phyloP scores from a whole-genome alignment of 2,113 vertebrate genomes.

The Nettapus auritus region DNA sequence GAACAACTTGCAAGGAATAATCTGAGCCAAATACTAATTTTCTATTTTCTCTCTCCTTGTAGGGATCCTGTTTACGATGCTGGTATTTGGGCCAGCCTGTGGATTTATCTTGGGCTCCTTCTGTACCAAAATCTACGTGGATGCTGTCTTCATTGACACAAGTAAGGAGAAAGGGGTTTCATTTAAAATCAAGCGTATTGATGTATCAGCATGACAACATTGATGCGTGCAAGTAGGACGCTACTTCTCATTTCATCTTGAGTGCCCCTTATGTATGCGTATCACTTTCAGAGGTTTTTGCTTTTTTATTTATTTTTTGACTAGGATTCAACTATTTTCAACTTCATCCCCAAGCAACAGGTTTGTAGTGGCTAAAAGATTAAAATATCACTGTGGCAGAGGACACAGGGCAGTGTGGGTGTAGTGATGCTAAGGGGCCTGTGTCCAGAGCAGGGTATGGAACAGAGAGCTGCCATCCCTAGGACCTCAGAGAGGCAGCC shows the following conservation, averaged over 20 bases:
- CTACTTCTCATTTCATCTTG: not conserved
- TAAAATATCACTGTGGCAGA: not conserved
- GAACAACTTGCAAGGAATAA: not conserved
- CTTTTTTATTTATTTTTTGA: not conserved
- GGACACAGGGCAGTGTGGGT: not conserved
- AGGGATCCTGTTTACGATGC: constrained; percentile 98
- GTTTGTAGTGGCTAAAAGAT: not conserved
- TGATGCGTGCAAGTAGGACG: not conserved
- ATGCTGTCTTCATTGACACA: constrained; percentile 94
- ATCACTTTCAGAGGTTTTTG: not conserved
- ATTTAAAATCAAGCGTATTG: not conserved
- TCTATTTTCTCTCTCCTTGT: constrained; percentile 58
- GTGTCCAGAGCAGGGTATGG: not conserved
- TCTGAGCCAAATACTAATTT: not conserved
- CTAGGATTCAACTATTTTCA: not conserved
- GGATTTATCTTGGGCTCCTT: constrained; percentile 98
- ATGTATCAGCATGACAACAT: not conserved
- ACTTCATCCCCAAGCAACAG: not conserved
- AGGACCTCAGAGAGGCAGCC: not conserved
- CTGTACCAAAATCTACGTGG: constrained; percentile 98
- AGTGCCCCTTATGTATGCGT: not conserved
- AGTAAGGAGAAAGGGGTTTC: constrained; percentile 79
- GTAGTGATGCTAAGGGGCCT: not conserved
- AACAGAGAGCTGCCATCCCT: not conserved
- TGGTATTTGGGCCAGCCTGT: constrained; percentile 97